Base-by-base conservation (phyloP, 2,113 vertebrate genomes). In the Pterocles gutturalis region DNA sequence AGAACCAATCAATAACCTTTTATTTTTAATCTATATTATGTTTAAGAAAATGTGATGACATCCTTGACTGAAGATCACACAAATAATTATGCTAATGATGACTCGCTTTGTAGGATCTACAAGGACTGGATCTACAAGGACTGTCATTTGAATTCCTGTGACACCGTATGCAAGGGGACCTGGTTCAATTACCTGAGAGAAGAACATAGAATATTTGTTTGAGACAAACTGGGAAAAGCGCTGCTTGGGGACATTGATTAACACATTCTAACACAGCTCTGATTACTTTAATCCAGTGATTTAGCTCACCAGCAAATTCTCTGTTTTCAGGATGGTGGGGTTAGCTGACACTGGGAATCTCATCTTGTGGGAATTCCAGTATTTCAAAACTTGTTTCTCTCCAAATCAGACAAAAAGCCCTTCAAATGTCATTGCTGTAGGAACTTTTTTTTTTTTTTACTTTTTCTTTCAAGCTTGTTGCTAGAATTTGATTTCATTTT, bases 41-140 rank as follows among this genome's bases (percentile, higher is more conserved):
- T 94, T 97, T 96, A 97, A 98, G 96, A 98, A 96, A 97, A 96
- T 54, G 95, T 89, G 97, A 98, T 97, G 97, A 97, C 94, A 97
- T 91, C 95, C 69, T 1, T 84, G 97, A 98, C 96, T 96, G 97
- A 97, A 97, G 97, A 98, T 98, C 97, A 98, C 96, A 98, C 95
- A 71, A 94, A 96, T 96, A 96, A 97, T 98, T 98, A 98, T 41
- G 83, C 79, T 91, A 72, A 87, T 95, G 95, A 96, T 89, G 96
- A 46, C 85, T 73, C 77, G 43, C 92, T 94, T 92, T 54, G 91
- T 75, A 87, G 91, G 83, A 70, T 73, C 90, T 87, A 31, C 78
- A 83, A 81, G 93, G 87, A 86, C 67, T 65, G 91, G 96, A 96
- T 91, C 94, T 93, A 65, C 57, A 24, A 60, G 89, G 77, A 48